phyloP scores from a whole-genome alignment of 2,888 invertebrate genomes.

The Podotricha telesiphe region DNA sequence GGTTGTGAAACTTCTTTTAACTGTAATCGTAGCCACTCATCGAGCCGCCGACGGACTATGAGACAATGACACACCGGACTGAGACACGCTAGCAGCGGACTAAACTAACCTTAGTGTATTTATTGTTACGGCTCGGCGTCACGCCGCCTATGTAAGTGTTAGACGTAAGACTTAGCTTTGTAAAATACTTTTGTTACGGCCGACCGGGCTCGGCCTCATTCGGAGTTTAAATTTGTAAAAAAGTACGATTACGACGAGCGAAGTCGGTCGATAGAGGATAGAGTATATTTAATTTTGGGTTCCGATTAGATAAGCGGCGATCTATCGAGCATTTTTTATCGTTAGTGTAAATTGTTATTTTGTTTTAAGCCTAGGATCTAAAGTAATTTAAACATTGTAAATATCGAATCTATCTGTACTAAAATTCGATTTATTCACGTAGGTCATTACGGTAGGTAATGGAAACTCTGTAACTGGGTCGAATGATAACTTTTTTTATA shows the following conservation, averaged over 20 bases:
- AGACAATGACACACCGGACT: background rate
- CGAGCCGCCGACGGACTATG: constrained; percentile 60
- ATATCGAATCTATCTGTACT: constrained; percentile 77
- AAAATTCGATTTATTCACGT: constrained; percentile 75
- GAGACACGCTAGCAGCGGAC: constrained; percentile 54
- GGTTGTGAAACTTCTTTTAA: constrained; percentile 79
- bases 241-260: constrained; percentile 68
- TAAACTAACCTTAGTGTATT: constrained; percentile 63
- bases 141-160: constrained; percentile 67
- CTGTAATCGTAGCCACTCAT: constrained; percentile 67
- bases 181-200: constrained; percentile 82
- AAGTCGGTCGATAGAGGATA: constrained; percentile 69
- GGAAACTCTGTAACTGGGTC: constrained; percentile 76
- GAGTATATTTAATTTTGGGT: constrained; percentile 77
- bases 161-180: constrained; percentile 75
- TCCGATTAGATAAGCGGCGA: constrained; percentile 76
- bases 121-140: constrained; percentile 59
- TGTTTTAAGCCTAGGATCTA: constrained; percentile 82
- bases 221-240: constrained; percentile 80
- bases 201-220: constrained; percentile 80
- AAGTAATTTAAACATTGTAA: constrained; percentile 81
- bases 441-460: constrained; percentile 77
- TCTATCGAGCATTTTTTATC: constrained; percentile 82
- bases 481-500: constrained; percentile 73
- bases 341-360: constrained; percentile 84